phyloP scores from a whole-genome alignment of 2,888 invertebrate species.

The Leptothorax acervorum region DNA sequence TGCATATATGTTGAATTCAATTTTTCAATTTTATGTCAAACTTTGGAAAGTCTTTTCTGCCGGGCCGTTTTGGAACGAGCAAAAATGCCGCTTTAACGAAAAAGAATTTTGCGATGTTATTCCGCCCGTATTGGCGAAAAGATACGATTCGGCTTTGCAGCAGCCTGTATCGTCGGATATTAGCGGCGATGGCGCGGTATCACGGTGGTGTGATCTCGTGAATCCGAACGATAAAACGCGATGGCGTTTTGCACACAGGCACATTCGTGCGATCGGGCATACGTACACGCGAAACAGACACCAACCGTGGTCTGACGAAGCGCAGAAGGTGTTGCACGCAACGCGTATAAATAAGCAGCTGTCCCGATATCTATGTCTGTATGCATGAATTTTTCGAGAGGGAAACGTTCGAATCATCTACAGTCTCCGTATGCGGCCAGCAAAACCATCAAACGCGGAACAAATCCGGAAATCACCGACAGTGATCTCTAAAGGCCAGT shows the following conservation, averaged over 20 bases:
- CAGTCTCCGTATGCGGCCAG: background rate
- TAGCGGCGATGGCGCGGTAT: conserved; percentile 64
- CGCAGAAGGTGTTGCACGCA: conserved; percentile 66
- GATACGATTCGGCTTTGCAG: conserved; percentile 36
- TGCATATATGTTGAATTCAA: background rate
- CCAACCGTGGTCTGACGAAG: conserved; percentile 33
- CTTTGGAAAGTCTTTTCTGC: background rate
- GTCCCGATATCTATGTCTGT: background rate
- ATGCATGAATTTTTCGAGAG: background rate
- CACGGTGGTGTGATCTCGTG: conserved; percentile 64
- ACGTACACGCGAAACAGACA: conserved; percentile 28
- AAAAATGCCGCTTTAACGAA: background rate
- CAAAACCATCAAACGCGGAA: background rate
- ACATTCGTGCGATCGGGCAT: background rate
- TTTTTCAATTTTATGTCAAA: background rate
- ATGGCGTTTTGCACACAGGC: conserved; percentile 53
- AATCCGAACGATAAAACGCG: conserved; percentile 69
- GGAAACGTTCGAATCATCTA: conserved; percentile 2
- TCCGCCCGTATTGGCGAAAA: conserved; percentile 27
- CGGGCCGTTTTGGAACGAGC: background rate
- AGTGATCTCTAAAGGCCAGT: background rate
- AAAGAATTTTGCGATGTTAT: conserved; percentile 22
- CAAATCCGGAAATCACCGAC: background rate
- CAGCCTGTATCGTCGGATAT: conserved; percentile 54
- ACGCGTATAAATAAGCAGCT: conserved; percentile 65